Conservation (phyloP, 2,888 invertebrate genomes). For the Frankliniella fusca region DNA sequence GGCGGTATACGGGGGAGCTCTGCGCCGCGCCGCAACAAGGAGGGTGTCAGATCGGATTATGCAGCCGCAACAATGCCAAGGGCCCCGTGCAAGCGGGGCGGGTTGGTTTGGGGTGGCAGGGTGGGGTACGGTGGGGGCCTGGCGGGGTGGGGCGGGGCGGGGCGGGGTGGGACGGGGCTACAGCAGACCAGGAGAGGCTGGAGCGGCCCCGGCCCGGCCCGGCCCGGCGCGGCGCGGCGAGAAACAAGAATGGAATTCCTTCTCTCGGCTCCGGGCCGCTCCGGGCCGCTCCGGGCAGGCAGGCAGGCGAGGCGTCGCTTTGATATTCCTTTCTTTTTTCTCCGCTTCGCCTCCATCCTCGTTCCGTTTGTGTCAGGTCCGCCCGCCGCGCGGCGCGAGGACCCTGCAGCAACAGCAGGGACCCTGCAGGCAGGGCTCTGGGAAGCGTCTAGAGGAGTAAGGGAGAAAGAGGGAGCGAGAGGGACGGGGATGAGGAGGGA, state of each 20-base stretch:
- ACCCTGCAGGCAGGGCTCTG: not conserved
- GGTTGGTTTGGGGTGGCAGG: not conserved
- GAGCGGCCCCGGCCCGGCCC: not conserved
- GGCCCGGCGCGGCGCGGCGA: not conserved
- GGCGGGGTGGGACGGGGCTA: not conserved
- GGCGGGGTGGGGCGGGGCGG: not conserved
- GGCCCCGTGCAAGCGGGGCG: not conserved
- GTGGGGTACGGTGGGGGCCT: not conserved
- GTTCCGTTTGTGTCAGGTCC: not conserved
- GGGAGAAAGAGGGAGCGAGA: not conserved
- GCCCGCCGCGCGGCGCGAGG: not conserved
- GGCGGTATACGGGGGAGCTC: no score
- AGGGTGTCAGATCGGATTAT: conserved; percentile 17
- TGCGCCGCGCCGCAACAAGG: not conserved
- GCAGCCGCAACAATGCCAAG: conserved; percentile 9
- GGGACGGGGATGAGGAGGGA: not conserved
- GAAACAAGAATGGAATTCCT: conserved; percentile 24
- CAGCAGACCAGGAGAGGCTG: not conserved
- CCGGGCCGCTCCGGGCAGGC: not conserved
- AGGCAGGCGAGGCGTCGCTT: not conserved
- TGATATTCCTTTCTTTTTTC: conserved; percentile 7
- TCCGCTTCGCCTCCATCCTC: not conserved
- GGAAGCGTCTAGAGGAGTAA: not conserved
- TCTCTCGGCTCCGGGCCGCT: not conserved
- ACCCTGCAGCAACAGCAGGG: not conserved